Percentiles rank a stretch among this genome's conserved stretches.
Conservation (phyloP, 2,888 invertebrate species). For the Thymelicus acteon region DNA sequence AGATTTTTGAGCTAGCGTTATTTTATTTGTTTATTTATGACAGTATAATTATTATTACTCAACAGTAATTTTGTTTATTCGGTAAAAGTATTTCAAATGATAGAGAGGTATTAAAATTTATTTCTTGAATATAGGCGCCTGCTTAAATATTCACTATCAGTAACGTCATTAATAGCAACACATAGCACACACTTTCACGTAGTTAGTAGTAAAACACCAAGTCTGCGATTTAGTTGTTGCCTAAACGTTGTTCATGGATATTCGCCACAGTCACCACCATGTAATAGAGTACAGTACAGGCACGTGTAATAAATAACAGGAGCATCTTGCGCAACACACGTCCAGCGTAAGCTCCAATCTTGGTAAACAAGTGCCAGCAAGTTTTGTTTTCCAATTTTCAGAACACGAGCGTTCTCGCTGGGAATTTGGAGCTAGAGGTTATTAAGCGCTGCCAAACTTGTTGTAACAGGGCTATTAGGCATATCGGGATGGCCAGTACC, state of each 20-base stretch:
- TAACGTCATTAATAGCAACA: not conserved
- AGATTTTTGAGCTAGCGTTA: no score
- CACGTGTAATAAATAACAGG: conserved; percentile 18
- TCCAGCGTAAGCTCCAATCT: conserved; percentile 18
- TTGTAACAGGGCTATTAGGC: conserved; percentile 31
- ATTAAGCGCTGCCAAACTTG: conserved; percentile 33
- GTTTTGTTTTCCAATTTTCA: conserved; percentile 29
- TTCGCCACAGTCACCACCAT: not conserved
- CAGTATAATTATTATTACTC: no score
- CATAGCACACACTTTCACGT: not conserved
- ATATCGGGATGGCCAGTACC: conserved; percentile 24
- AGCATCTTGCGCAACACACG: conserved; percentile 22
- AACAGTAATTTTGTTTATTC: no score
- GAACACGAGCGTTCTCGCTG: not conserved
- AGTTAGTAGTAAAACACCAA: not conserved
- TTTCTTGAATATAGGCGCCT: no score
- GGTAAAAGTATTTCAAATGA: no score
- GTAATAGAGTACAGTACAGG: not conserved
- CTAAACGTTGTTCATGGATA: not conserved
- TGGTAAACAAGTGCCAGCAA: conserved; percentile 26
- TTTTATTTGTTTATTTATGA: no score
- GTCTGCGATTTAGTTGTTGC: not conserved
- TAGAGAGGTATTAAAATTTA: no score
- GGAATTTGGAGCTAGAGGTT: conserved; percentile 21
- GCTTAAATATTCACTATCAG: not conserved